Conservation (phyloP, 2,888 invertebrate genomes). For the Cerceris rybyensis region DNA sequence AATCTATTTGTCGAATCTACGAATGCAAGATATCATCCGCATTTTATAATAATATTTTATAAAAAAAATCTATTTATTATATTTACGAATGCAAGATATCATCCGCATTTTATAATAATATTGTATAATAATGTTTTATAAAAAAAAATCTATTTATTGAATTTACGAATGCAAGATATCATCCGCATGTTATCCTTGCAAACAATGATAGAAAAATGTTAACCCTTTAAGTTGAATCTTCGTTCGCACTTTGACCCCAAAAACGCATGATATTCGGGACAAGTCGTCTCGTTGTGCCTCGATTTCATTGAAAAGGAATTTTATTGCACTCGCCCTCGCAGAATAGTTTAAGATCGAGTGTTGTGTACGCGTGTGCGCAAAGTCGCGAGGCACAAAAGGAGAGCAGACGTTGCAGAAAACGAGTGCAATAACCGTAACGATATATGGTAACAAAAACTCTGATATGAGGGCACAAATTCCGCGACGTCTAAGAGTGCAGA, state of each 20-base stretch:
- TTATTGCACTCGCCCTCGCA: neutral
- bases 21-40: neutral
- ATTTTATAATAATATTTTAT: too few species aligned
- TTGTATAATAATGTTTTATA: too few species aligned
- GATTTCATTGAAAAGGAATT: neutral
- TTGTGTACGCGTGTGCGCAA: neutral
- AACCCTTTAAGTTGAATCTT: neutral
- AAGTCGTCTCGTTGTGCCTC: neutral
- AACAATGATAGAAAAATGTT: neutral
- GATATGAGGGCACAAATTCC: conserved; percentile 22
- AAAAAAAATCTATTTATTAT: too few species aligned
- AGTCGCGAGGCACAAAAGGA: neutral
- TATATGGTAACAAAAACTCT: conserved; percentile 36
- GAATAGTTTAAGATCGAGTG: too few species aligned
- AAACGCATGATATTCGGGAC: neutral
- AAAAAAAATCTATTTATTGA: neutral
- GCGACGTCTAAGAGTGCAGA: neutral
- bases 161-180: neutral
- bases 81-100: too few species aligned
- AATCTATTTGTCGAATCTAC: neutral
- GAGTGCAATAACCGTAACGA: conserved; percentile 14
- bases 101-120: too few species aligned
- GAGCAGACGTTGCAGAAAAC: neutral
- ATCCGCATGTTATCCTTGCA: neutral
- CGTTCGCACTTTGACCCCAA: neutral